These are phyloP conservation scores for Lamproptera curius DNA, from an alignment of 2,888 invertebrate species.

Conservation along the genomic window DNA sequence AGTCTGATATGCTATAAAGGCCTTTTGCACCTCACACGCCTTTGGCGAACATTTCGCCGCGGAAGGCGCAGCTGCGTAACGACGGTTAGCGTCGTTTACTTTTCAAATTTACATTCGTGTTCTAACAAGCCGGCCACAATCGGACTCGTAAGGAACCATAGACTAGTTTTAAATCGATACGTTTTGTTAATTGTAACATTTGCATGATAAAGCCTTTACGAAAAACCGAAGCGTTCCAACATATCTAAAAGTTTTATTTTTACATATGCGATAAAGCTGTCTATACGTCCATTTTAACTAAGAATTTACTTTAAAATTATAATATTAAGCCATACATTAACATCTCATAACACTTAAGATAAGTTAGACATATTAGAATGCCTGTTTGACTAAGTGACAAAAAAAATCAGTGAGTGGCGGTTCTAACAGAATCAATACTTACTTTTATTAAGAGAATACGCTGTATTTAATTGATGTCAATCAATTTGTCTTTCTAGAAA, in stretches of 20 bases:
- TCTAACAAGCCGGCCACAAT: background rate
- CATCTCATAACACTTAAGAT: background rate
- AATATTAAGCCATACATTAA: background rate
- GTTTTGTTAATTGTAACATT: background rate
- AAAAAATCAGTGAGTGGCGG: too few species aligned
- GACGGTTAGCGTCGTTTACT: slow-evolving; percentile 14
- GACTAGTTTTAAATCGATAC: background rate
- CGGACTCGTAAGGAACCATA: too few species aligned
- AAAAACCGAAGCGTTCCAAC: background rate
- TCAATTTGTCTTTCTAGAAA: too few species aligned
- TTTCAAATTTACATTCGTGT: slow-evolving; percentile 17
- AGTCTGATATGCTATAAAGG: too few species aligned
- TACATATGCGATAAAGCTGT: background rate
- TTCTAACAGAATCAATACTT: too few species aligned
- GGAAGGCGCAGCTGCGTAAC: slow-evolving; percentile 23
- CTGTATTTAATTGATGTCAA: too few species aligned
- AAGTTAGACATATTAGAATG: too few species aligned
- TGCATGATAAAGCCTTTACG: too few species aligned
- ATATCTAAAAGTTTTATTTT: background rate
- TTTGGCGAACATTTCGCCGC: too few species aligned
- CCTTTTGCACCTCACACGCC: slow-evolving; percentile 26
- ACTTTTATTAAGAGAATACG: too few species aligned
- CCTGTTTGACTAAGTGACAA: too few species aligned
- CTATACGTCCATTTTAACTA: background rate
- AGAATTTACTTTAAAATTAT: background rate